These are phyloP conservation scores for Balaeniceps rex DNA, from an alignment of 2,113 vertebrate genomes.

Conservation along the genomic window DNA sequence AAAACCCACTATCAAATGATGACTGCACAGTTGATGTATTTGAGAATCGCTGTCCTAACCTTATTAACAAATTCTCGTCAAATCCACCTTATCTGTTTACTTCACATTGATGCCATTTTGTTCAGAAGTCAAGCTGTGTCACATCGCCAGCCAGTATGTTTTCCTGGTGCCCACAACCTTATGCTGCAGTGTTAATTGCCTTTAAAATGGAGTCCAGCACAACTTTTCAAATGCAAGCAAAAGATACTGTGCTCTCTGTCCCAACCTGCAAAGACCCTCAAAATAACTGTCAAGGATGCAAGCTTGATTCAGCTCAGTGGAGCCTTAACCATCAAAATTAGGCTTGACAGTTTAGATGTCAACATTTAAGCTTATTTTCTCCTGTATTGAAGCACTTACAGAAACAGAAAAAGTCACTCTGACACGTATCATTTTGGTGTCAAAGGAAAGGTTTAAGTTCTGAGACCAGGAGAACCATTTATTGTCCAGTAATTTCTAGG, in stretches of 20 bases:
- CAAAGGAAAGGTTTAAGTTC: neutral
- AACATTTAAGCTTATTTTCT: neutral
- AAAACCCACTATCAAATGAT: neutral
- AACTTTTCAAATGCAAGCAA: neutral
- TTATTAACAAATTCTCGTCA: neutral
- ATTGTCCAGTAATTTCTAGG: neutral
- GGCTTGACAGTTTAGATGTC: neutral
- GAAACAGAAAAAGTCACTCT: neutral
- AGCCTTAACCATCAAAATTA: neutral
- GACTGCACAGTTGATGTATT: neutral
- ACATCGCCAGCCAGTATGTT: rapidly evolving
- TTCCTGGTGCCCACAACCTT: neutral
- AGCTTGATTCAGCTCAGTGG: neutral
- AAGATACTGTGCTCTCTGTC: neutral
- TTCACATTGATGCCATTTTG: neutral
- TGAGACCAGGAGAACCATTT: neutral
- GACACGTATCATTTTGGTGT: neutral
- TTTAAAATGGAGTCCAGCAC: neutral
- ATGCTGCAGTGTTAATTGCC: neutral
- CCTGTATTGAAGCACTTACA: neutral
- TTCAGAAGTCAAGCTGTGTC: neutral
- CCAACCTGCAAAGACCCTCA: neutral
- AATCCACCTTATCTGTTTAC: neutral
- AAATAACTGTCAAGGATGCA: neutral
- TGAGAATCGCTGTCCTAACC: neutral